These are phyloP conservation scores for Achatina immaculata DNA, from an alignment of 1,140 invertebrate genomes.

Conservation along the genomic window DNA sequence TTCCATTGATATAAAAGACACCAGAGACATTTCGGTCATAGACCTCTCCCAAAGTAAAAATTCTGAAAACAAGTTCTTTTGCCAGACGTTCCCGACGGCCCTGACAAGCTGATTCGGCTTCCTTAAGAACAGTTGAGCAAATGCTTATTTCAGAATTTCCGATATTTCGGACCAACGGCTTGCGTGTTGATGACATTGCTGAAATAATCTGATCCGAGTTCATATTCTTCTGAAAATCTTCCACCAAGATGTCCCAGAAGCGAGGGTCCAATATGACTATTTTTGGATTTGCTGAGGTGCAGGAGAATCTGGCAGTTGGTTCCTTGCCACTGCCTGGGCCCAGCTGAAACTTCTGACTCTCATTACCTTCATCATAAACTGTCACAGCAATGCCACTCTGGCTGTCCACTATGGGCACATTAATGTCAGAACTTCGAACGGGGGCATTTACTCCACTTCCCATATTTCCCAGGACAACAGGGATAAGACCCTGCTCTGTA, in stretches of 20 bases:
- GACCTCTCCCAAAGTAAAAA: conserved; percentile 44
- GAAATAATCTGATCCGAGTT: conserved; percentile 46
- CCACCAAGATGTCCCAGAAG: conserved; percentile 47
- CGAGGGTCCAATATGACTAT: conserved; percentile 45
- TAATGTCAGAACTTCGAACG: conserved; percentile 21
- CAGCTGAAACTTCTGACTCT: conserved; percentile 41
- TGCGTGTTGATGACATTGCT: conserved; percentile 39
- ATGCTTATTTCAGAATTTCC: conserved; percentile 44
- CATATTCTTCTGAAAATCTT: conserved; percentile 50
- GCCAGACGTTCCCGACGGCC: conserved; percentile 43
- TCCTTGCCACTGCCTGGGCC: conserved; percentile 46
- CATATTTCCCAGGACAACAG: conserved; percentile 18
- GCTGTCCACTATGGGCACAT: conserved; percentile 39
- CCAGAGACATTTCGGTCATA: conserved; percentile 47
- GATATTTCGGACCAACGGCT: conserved; percentile 42
- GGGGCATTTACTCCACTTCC: background rate
- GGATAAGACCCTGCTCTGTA: conserved; percentile 36
- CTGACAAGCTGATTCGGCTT: conserved; percentile 44
- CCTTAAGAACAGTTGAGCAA: conserved; percentile 44
- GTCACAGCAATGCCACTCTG: conserved; percentile 45
- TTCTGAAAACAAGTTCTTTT: conserved; percentile 45
- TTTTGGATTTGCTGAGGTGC: conserved; percentile 39
- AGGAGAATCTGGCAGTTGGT: conserved; percentile 41
- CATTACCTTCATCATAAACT: conserved; percentile 41
- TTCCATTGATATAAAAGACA: conserved; percentile 52